Evolutionary conservation across 1,140 invertebrate species (phyloP).

Genomic region (Dendrolimus kikuchii): DNA sequence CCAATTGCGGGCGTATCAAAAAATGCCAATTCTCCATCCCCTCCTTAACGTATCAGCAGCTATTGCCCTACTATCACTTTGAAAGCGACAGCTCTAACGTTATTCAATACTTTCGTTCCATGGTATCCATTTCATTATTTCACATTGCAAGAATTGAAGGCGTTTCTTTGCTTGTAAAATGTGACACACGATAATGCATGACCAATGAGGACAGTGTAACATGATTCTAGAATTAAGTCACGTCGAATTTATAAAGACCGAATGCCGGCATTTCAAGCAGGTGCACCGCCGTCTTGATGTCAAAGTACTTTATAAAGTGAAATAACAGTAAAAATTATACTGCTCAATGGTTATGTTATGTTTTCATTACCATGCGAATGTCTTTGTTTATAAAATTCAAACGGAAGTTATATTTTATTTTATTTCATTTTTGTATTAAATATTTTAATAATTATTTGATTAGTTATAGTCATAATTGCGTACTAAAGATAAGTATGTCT

Average conservation of each 20-base stretch:
- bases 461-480: no score
- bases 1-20: conserved; percentile 4
- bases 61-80: conserved; percentile 64
- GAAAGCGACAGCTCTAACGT: conserved; percentile 36
- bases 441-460: no score
- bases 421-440: no score
- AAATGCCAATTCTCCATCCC: conserved; percentile 32
- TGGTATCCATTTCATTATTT: conserved; percentile 8
- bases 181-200: background rate
- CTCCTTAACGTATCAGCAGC: conserved; percentile 46
- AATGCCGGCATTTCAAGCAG: conserved; percentile 16
- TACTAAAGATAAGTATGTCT: background rate
- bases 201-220: conserved; percentile 15
- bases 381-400: background rate
- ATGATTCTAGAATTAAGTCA: conserved; percentile 26
- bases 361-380: no score
- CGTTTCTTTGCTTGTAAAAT: background rate
- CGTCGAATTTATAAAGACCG: conserved; percentile 18
- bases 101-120: conserved; percentile 13
- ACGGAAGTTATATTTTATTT: background rate
- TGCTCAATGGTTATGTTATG: background rate
- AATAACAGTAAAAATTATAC: conserved; percentile 5
- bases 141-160: background rate
- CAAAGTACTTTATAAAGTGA: background rate
- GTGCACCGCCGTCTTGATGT: conserved; percentile 15